These are phyloP conservation scores for Diadegma fenestrale DNA, from an alignment of 2,888 invertebrate species.

Conservation along the genomic window DNA sequence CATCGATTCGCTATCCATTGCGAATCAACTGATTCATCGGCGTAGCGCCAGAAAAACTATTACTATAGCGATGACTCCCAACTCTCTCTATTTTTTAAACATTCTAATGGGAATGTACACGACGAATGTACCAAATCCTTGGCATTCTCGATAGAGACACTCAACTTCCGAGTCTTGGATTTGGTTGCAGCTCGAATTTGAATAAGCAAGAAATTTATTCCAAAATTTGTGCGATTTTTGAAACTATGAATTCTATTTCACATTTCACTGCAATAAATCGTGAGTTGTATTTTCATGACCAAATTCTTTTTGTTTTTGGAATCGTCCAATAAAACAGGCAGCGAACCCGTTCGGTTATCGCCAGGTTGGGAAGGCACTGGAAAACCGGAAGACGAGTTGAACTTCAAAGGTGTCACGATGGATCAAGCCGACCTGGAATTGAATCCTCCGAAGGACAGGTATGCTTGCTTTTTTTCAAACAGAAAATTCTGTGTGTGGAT, in stretches of 20 bases:
- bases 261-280: neutral
- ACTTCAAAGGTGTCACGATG: constrained; percentile 91
- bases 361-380: constrained; percentile 96
- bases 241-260: neutral
- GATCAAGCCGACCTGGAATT: constrained; percentile 90
- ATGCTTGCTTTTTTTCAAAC: constrained; percentile 25
- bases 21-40: constrained; percentile 37
- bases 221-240: neutral
- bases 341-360: constrained; percentile 93
- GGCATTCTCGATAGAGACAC: constrained; percentile 35
- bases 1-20: constrained; percentile 27
- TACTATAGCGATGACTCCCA: constrained; percentile 9
- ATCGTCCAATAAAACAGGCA: constrained; percentile 81
- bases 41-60: constrained; percentile 3
- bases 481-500: neutral
- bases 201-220: constrained; percentile 7
- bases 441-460: constrained; percentile 92
- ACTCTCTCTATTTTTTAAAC: neutral
- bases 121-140: neutral
- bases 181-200: constrained; percentile 5
- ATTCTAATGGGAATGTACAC: neutral
- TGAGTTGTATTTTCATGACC: neutral
- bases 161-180: constrained; percentile 27
- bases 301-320: neutral
- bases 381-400: constrained; percentile 93